Evolutionary conservation across 2,888 invertebrate genomes (phyloP), one percentile per base, ranked within the genome.

Genomic region (Coleophora flavipennella): DNA sequence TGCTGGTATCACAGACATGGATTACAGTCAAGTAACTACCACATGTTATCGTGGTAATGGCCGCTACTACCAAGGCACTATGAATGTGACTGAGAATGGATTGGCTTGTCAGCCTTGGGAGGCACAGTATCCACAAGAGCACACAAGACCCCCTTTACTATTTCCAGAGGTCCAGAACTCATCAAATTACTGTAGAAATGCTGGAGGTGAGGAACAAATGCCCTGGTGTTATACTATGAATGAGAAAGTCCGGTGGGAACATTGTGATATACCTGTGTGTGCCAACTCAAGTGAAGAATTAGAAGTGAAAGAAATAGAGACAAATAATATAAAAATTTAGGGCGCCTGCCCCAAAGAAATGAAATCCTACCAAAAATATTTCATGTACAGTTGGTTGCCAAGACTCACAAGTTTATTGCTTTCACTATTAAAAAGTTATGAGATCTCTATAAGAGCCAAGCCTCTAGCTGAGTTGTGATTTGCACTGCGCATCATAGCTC

Each of bases 161-260:
- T 97, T 97, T 70, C 94, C 95, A 3, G 97, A 97, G 83, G 89
- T 97, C 42, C 88, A 91, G 52, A 90, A 93, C 63, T 91, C 96
- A 1, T 93, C 95, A 62, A 98, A 97, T 75, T 94, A 91, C 66
- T 98, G 98, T 68, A 90, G 98, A 50, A 98, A 98, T 85, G 96
- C 96, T 2, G 97, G 97, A 1, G 95, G 94, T 0, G 95, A 96
- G 63, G 96, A 96, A 65, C 90, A 89, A 1, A 89, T 87, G 56
- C 98, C 97, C 0, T 98, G 97, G 97, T 98, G 98, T 80, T 97
- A 97, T 67, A 97, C 97, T 3, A 90, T 91, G 65, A 90, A 96
- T 70, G 88, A 90, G 36, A 81, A 86, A 41, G 90, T 92, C 31
- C 88, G 96, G 56, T 97, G 97, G 97, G 92, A 97, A 66, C 90